Base-by-base conservation (phyloP, 2,888 invertebrate genomes). In the Eremobia ochroleuca region DNA sequence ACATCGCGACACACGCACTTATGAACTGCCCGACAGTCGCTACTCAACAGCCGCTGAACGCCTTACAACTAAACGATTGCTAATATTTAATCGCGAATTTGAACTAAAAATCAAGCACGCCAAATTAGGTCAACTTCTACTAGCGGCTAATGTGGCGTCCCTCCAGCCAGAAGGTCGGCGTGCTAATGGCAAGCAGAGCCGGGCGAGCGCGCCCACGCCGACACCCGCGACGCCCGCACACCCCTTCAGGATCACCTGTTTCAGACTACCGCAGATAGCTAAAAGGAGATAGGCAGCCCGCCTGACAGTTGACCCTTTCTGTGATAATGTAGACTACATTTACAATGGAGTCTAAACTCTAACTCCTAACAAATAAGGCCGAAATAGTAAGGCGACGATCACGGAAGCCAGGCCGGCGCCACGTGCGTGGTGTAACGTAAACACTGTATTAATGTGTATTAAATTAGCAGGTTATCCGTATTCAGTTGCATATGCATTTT, bases 181-280 rank as follows among this genome's bases (percentile, higher is more conserved):
- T 79, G 83, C 76, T 83, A 82, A 81, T 89, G 90, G 74, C 79
- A 49, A 46, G 71, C 68, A 31, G 37, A 37, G 74, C 61, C 34
- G 21, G 64, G 76, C 67, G 62, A 64, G 72, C 82, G 76, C 86
- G 77, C 79, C 76, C 85, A 77, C 81, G 78, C 74, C 31, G 68
- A 73, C 79, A 68, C 61, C 21, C 61, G 61, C 79, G 49, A 15
- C 83, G 43, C 83, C 83, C 79, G 78, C 83, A n/a, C 59, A 34
- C 84, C 66, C 86, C 88, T 89, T 87, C 90, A 86, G 87, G 87
- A 89, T 85, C 86, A 85, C 87, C 89, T 86, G 86, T 84, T 80
- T 79, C 82, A 78, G 79, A 75, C 82, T 59, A 62, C 73, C 49
- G 67, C 65, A 70, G 73, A 77, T 82, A 83, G 80, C 79, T 79